Percentiles rank a stretch among this genome's conserved stretches.
Evolutionary conservation across 2,113 vertebrate species (phyloP).

Genomic region (Panurus biarmicus): DNA sequence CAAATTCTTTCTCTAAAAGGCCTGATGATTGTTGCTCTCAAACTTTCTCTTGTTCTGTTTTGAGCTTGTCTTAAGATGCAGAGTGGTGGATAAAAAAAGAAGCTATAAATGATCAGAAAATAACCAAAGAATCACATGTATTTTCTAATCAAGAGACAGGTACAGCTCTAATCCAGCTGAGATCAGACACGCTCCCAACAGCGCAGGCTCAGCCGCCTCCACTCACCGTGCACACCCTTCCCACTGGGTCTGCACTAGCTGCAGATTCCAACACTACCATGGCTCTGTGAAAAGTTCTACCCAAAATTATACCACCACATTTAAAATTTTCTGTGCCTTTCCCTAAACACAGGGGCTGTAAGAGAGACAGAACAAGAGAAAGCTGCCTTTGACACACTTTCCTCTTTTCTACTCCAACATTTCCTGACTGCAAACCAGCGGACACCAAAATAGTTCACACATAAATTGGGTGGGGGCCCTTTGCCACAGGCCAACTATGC

Average conservation of each 20-base stretch:
- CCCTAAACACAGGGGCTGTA: background rate
- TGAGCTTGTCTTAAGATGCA: background rate
- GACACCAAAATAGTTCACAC: background rate
- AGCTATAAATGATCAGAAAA: background rate
- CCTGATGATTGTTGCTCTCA: background rate
- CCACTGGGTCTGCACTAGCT: background rate
- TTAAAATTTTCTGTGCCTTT: background rate
- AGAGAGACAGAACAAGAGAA: background rate
- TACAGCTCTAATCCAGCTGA: background rate
- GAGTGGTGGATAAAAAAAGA: background rate
- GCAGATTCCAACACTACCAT: accelerated
- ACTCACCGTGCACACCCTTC: background rate
- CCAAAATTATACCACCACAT: background rate
- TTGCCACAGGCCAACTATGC: background rate
- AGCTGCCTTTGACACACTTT: background rate
- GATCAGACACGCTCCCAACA: background rate
- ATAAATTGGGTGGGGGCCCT: background rate
- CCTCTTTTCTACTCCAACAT: background rate
- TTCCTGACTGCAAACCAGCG: background rate
- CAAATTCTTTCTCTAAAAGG: background rate
- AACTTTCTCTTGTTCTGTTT: background rate
- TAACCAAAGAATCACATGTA: background rate
- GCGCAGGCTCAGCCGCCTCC: background rate
- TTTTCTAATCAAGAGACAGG: background rate
- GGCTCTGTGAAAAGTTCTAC: background rate